Conservation (phyloP, 2,888 invertebrate genomes). For the Acanthosoma haemorrhoidale region DNA sequence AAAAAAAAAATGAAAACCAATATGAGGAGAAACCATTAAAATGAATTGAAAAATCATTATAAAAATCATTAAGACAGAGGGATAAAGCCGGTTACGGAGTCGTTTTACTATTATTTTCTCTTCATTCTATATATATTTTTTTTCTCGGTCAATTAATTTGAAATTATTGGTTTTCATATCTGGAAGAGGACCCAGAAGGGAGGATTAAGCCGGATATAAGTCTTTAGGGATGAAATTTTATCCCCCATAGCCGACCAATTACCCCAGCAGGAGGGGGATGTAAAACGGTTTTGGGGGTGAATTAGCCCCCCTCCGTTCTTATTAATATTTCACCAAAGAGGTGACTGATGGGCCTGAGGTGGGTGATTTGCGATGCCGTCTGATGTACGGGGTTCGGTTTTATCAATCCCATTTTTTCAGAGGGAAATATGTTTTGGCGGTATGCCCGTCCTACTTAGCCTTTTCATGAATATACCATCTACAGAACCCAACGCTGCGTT, state of each 20-base stretch:
- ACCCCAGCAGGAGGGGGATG: not conserved
- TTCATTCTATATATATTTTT: not conserved
- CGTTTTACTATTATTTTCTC: too few species aligned
- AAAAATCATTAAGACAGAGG: too few species aligned
- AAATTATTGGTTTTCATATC: slow-evolving; percentile 6
- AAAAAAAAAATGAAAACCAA: not conserved
- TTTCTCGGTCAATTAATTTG: not conserved
- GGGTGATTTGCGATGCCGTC: not conserved
- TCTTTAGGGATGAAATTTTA: slow-evolving; percentile 14
- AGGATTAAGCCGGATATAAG: not conserved
- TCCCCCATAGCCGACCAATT: not conserved
- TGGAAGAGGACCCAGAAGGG: not conserved
- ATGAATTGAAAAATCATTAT: too few species aligned
- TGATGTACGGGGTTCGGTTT: too few species aligned
- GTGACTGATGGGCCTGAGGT: not conserved
- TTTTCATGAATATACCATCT: too few species aligned
- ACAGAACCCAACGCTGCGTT: too few species aligned
- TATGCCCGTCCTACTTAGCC: too few species aligned
- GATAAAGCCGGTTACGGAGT: too few species aligned
- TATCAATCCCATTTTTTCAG: too few species aligned
- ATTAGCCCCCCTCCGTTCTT: not conserved
- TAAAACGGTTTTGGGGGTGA: not conserved
- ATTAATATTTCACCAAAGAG: not conserved
- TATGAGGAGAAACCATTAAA: not conserved
- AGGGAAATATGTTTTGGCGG: too few species aligned